These are phyloP conservation scores for Trachops cirrhosus DNA, from an alignment of 2,797 vertebrate genomes.

Conservation along the genomic window DNA sequence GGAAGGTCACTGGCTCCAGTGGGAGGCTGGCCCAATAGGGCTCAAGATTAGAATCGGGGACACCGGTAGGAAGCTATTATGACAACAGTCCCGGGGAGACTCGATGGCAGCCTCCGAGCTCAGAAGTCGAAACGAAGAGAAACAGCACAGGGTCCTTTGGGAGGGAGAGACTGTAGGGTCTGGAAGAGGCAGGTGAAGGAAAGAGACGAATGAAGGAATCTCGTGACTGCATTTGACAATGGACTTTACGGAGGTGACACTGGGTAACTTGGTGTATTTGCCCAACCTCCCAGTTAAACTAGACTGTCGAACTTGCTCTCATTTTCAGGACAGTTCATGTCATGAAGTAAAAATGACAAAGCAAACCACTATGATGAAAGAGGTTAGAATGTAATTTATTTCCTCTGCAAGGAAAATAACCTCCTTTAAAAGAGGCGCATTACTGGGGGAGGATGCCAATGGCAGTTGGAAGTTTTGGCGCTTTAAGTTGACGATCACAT, in stretches of 20 bases:
- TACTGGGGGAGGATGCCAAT: not conserved
- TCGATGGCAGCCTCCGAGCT: not conserved
- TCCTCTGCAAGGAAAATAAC: not conserved
- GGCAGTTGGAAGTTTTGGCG: not conserved
- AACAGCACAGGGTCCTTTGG: not conserved
- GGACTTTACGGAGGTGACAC: not conserved
- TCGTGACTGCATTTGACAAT: not conserved
- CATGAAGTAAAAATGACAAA: constrained; percentile 4
- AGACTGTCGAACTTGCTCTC: not conserved
- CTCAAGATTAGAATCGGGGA: not conserved
- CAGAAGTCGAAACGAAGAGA: not conserved
- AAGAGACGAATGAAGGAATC: not conserved
- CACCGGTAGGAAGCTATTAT: not conserved
- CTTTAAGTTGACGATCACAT: not conserved
- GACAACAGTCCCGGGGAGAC: not conserved
- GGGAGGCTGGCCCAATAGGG: not conserved
- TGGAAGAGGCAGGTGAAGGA: not conserved
- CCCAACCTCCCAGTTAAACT: not conserved
- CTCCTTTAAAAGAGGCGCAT: not conserved
- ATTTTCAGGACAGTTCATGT: not conserved
- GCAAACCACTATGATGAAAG: not conserved
- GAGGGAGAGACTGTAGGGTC: not conserved
- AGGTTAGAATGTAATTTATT: not conserved
- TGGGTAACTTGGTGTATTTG: not conserved
- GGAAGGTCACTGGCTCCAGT: not conserved